phyloP scores from a whole-genome alignment of 2,888 invertebrate genomes.

The Sphaerophoria taeniata region DNA sequence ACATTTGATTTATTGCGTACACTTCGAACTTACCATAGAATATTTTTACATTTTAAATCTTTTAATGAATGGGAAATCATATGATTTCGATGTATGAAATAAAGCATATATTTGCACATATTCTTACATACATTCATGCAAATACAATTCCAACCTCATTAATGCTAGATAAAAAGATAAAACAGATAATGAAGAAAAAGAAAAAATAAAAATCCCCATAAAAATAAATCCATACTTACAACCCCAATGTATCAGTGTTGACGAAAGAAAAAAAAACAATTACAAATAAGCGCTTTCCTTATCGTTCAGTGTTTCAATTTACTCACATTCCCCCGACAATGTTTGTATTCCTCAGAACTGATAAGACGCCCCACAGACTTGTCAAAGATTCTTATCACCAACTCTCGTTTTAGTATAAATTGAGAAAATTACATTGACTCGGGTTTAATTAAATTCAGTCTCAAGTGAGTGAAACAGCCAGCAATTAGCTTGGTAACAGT shows the following conservation, averaged over 20 bases:
- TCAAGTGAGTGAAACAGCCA: conserved; percentile 30
- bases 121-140: too few species aligned
- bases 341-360: conserved; percentile 1
- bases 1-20: background rate
- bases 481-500: background rate
- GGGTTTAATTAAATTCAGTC: conserved; percentile 68
- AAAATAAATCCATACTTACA: background rate
- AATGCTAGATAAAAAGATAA: too few species aligned
- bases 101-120: too few species aligned
- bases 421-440: conserved; percentile 53
- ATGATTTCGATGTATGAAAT: too few species aligned
- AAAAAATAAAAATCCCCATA: too few species aligned
- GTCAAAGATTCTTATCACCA: conserved; percentile 65
- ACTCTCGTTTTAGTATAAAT: conserved; percentile 65
- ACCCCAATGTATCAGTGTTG: background rate
- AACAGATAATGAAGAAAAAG: too few species aligned
- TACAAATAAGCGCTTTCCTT: conserved; percentile 23
- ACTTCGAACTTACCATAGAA: too few species aligned
- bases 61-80: too few species aligned
- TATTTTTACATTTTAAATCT: too few species aligned
- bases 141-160: too few species aligned
- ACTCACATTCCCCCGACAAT: background rate
- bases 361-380: conserved; percentile 38
- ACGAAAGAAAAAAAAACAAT: background rate
- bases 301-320: conserved; percentile 8